Conservation (phyloP, 2,797 vertebrate genomes). For the Bucorvus abyssinicus region DNA sequence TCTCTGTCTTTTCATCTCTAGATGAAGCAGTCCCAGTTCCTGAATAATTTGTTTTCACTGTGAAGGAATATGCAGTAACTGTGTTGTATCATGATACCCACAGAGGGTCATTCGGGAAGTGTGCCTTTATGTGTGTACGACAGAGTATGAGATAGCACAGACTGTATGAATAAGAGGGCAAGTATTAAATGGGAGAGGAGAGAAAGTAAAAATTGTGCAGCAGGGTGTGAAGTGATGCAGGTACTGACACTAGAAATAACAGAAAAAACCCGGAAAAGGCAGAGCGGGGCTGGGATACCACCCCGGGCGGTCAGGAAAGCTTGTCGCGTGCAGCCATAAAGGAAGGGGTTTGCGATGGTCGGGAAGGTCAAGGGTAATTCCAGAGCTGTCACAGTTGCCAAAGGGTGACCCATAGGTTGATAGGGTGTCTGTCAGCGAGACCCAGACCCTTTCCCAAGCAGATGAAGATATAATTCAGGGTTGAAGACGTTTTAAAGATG, state of each 20-base stretch:
- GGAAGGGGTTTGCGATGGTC: not conserved
- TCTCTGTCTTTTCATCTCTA: not conserved
- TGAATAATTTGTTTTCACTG: not conserved
- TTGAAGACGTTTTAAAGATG: not conserved
- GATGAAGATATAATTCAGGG: rapidly evolving
- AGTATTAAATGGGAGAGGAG: not conserved
- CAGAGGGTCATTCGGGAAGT: not conserved
- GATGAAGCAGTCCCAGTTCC: not conserved
- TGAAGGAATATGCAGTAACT: not conserved
- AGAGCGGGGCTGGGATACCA: not conserved
- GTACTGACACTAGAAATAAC: not conserved
- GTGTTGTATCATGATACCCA: not conserved
- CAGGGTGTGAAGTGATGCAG: not conserved
- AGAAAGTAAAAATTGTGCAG: not conserved
- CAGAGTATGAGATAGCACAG: not conserved
- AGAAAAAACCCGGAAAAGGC: rapidly evolving
- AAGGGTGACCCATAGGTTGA: not conserved
- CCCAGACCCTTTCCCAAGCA: not conserved
- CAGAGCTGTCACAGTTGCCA: not conserved
- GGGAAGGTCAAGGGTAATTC: not conserved
- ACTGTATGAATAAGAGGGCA: not conserved
- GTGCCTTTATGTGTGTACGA: not conserved
- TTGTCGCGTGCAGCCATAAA: not conserved
- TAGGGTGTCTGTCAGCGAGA: rapidly evolving
- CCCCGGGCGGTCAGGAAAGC: not conserved